Base-by-base conservation (phyloP, 30 jellyfish, hydroid and myxozoan species). In the Turritopsis rubra region DNA sequence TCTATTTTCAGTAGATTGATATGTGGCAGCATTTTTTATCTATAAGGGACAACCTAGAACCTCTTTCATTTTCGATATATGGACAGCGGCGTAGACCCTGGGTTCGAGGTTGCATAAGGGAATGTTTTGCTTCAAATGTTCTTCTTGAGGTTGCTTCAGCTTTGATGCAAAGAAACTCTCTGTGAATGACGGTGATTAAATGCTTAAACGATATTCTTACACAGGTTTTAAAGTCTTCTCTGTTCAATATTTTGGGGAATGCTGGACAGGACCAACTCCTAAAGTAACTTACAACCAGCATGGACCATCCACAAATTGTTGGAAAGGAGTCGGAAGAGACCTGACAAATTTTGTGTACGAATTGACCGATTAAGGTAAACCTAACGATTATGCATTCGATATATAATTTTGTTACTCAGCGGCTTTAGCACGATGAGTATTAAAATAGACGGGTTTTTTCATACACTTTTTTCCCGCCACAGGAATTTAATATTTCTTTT, bases 171-270 rank as follows among this genome's bases (percentile, higher is more conserved):
- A 7, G 21, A 68, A 7, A 0, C 30, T 0, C 16, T 27, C 8
- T 8, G 9, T 17, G 77, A 68, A 1, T 22, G 21, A 7, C 17
- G 77, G 9, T n/a, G 30, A 7, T 23, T 9, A 68, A 18, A 60
- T 18, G 19, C 0, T 60, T 60, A 7, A 27, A 68, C 31, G 21
- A 27, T 7, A 27, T 1, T 68, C 0, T 54, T 54, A 54, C 21
- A 53, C 54, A 88, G 96, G 86, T 1, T 88, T 65, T 89, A 79
- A 65, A 77, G 52, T 81, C 89, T 83, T 88, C 81, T 88, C 83
- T 54, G 79, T 88, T 75, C 96, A 88, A 76, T 88, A 83, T 53
- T 88, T 83, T 68, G 96, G 96, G 41, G 96, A 88, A 84, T 88
- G 96, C 70, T 88, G 96, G 96, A 24, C 85, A 23, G 96, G 96